Evolutionary conservation across 30 jellyfish, hydroid and myxozoan genomes (phyloP), one percentile per base, ranked within the genome.

Genomic region (Nemopilema nomurai): DNA sequence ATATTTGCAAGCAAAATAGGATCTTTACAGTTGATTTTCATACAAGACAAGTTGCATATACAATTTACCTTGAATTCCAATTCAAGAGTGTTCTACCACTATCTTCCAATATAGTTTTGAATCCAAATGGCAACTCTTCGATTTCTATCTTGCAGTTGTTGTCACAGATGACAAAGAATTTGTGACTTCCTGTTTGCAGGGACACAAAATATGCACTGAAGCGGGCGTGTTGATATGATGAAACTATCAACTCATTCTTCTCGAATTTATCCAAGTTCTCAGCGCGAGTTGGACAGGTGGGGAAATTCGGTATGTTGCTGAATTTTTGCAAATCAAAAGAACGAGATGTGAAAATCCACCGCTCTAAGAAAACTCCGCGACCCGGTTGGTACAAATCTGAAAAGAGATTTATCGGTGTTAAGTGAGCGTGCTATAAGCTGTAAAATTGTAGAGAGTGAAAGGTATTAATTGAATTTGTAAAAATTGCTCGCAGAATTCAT

Each of bases 361-460:
- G 68, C 69, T 73, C 72, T 73, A 64, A 30, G 28, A 73, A 49
- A 13, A 73, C 17, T 16, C 83, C 83, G 33, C 69, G 70, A 31
- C 49, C 64, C 3, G 83, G 83, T 25, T 73, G 18, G 69, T 73
- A 73, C 18, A 31, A 73, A 1, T 8, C 83, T 73, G 69, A 18
- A 33, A 33, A 6, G 1, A 20, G 18, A 23, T 28, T 0, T 57
- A n/a, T n/a, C n/a, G n/a, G n/a, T n/a, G n/a, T n/a, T n/a, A n/a
- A n/a, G n/a, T n/a, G n/a, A n/a, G n/a, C n/a, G n/a, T n/a, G n/a
- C n/a, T n/a, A n/a, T n/a, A n/a, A n/a, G n/a, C n/a, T n/a, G n/a
- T n/a, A n/a, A n/a, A n/a, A n/a, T n/a, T n/a, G n/a, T n/a, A n/a
- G n/a, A n/a, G n/a, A n/a, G n/a, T n/a, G n/a, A n/a, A n/a, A n/a